A percentile compares a stretch with the other conserved stretches of the same genome.
phyloP scores from a whole-genome alignment of 1,140 invertebrate species.

The Bilobella aurantiaca region DNA sequence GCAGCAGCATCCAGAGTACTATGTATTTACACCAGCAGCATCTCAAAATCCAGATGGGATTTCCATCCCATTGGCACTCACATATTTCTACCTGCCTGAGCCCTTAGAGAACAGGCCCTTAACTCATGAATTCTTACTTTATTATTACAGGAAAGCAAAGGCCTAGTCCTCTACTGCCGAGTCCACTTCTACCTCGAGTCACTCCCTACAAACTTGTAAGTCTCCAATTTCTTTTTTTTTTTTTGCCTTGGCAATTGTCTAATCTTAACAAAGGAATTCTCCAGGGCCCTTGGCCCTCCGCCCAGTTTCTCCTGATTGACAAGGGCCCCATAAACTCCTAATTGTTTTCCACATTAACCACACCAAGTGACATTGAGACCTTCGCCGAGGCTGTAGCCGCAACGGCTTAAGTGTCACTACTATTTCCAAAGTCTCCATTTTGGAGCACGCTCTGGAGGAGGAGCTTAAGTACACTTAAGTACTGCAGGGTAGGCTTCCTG shows the following conservation, averaged over 20 bases:
- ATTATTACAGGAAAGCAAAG: constrained; percentile 36
- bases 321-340: constrained; percentile 15
- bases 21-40: too few relatives aligned
- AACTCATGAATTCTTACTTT: too few relatives aligned
- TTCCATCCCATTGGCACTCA: too few relatives aligned
- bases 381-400: constrained; percentile 15
- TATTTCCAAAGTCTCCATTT: too few relatives aligned
- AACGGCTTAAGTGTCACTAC: too few relatives aligned
- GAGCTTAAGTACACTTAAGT: too few relatives aligned
- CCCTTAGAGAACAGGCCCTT: too few relatives aligned
- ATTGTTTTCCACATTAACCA: constrained; percentile 11
- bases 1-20: too few relatives aligned
- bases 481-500: too few relatives aligned
- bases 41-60: too few relatives aligned
- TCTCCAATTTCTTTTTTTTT: constrained; percentile 29
- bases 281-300: neutral
- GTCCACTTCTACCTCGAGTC: constrained; percentile 92
- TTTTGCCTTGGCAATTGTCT: constrained; percentile 39
- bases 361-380: constrained; percentile 3
- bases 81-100: too few relatives aligned
- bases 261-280: neutral
- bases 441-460: too few relatives aligned
- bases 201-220: constrained; percentile 64
- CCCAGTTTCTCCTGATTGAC: constrained; percentile 2
- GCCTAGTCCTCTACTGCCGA: constrained; percentile 79